phyloP scores from a whole-genome alignment of 2,888 invertebrate species.

The Orthonevra nobilis region DNA sequence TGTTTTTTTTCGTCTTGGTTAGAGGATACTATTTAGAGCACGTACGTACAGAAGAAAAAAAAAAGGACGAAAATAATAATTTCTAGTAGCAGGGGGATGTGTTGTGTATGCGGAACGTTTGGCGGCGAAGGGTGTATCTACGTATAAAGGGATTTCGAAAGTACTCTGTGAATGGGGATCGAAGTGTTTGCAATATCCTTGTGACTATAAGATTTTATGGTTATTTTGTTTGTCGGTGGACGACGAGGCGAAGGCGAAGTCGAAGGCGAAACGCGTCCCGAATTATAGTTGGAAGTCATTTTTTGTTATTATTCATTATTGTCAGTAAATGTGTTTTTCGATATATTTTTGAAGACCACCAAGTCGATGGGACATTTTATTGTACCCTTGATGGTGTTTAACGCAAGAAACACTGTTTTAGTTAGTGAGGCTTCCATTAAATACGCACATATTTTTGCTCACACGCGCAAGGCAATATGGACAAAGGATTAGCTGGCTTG shows the following conservation, averaged over 20 bases:
- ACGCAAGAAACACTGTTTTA: neutral
- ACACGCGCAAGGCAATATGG: too few relatives aligned
- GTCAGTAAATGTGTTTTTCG: conserved; percentile 67
- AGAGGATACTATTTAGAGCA: conserved; percentile 61
- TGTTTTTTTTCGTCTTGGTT: conserved; percentile 27
- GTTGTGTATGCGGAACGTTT: neutral
- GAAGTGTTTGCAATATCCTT: conserved; percentile 69
- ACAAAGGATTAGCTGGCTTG: too few relatives aligned
- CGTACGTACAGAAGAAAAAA: conserved; percentile 46
- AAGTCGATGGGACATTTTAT: conserved; percentile 57
- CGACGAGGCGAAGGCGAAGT: neutral
- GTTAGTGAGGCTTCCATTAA: conserved; percentile 36
- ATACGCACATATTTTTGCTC: too few relatives aligned
- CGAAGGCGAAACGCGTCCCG: too few relatives aligned
- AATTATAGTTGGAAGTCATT: conserved; percentile 68
- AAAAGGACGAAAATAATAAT: conserved; percentile 20
- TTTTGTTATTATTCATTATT: conserved; percentile 70
- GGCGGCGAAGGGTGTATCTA: neutral
- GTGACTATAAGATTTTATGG: conserved; percentile 69
- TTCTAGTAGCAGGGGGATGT: conserved; percentile 18
- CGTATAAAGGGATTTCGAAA: conserved; percentile 40
- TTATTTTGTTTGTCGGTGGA: conserved; percentile 47
- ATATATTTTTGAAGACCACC: conserved; percentile 67
- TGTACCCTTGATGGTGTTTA: conserved; percentile 52
- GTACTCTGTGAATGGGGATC: conserved; percentile 66